These are phyloP conservation scores for Catotricha subobsoleta DNA, from an alignment of 2,888 invertebrate genomes.

Conservation along the genomic window DNA sequence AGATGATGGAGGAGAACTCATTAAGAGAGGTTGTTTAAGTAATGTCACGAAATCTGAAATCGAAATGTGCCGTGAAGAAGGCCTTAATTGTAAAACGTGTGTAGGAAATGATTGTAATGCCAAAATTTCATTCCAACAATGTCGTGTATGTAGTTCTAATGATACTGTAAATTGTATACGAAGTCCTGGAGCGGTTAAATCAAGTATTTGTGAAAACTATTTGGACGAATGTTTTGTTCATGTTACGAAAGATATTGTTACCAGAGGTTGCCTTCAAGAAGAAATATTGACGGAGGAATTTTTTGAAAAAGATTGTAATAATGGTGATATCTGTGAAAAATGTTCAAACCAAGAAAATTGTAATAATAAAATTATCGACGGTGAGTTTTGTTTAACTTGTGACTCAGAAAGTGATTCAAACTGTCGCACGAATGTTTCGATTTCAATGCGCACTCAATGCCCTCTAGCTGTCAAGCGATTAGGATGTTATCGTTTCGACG, in stretches of 20 bases:
- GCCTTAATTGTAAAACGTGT: not conserved
- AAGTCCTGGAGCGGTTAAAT: not conserved
- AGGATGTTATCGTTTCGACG: not conserved
- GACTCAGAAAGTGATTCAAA: not conserved
- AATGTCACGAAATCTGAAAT: not conserved
- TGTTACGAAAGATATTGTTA: not conserved
- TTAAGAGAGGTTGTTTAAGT: not conserved
- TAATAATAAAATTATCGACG: not conserved
- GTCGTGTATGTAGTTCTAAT: not conserved
- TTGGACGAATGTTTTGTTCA: not conserved
- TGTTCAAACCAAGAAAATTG: not conserved
- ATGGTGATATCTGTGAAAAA: not conserved
- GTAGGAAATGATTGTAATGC: not conserved
- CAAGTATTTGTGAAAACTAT: not conserved
- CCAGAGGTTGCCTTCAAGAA: not conserved
- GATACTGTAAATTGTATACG: not conserved
- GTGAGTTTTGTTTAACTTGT: not conserved
- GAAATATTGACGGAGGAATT: too few species aligned
- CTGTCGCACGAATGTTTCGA: not conserved
- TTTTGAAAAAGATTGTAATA: not conserved
- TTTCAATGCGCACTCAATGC: not conserved
- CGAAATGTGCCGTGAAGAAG: not conserved
- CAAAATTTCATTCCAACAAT: not conserved
- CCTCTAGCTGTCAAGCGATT: not conserved
- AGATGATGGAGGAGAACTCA: slow-evolving; percentile 1